A percentile compares a stretch with the other conserved stretches of the same genome.
Conservation (phyloP, 2,113 vertebrate genomes). For the Myrmecophaga tridactyla region DNA sequence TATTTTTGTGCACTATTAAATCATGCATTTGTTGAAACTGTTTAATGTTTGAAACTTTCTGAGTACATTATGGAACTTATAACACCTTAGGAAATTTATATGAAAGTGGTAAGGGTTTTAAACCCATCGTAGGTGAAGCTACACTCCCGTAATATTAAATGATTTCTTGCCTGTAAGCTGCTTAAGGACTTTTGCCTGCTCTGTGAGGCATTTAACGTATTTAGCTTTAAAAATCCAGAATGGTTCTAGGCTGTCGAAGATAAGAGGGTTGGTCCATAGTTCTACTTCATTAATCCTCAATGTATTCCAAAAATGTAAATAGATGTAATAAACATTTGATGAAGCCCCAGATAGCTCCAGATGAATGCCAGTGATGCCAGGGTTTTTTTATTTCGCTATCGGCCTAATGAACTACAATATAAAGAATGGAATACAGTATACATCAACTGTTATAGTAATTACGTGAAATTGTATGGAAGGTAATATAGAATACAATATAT, state of each 20-base stretch:
- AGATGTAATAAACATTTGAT: background rate
- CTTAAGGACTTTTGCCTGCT: background rate
- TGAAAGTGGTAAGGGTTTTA: background rate
- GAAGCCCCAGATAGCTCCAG: background rate
- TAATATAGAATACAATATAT: background rate
- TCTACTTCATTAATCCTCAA: background rate
- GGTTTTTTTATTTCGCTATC: background rate
- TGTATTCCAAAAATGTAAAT: background rate
- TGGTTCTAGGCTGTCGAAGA: background rate
- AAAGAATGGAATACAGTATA: background rate
- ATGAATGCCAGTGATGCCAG: background rate
- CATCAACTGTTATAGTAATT: background rate
- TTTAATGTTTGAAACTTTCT: background rate
- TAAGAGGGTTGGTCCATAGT: background rate
- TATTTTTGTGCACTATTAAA: background rate
- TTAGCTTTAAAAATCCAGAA: background rate
- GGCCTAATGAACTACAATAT: accelerated
- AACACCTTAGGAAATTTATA: background rate
- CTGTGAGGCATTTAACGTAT: background rate
- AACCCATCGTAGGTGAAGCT: background rate
- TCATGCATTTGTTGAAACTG: background rate
- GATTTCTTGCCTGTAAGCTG: background rate
- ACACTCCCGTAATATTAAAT: background rate
- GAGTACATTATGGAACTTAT: background rate
- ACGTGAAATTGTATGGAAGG: background rate